Conservation (phyloP, 2,113 vertebrate genomes). For the Aptenodytes patagonicus region DNA sequence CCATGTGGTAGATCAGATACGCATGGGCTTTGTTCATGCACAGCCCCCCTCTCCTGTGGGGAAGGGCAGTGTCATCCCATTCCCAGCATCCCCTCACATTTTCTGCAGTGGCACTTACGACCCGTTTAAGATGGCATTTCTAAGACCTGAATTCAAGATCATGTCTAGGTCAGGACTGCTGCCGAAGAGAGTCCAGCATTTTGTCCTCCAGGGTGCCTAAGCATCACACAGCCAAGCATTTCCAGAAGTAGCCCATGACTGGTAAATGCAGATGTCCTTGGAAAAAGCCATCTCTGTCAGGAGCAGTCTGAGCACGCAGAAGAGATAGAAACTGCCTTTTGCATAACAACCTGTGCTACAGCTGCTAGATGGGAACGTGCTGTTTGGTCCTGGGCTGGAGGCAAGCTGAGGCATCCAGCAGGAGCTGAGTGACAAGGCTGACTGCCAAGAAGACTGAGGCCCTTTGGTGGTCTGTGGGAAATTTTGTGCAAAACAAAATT, state of each 20-base stretch:
- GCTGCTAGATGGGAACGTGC: background rate
- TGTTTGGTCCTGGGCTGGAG: background rate
- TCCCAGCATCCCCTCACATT: background rate
- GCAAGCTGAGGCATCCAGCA: background rate
- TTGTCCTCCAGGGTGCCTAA: background rate
- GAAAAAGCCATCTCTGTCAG: background rate
- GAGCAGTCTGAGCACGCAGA: background rate
- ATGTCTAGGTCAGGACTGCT: background rate
- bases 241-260: background rate
- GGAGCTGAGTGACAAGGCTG: background rate
- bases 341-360: background rate
- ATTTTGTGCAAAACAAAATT: background rate
- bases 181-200: background rate
- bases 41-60: background rate
- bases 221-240: background rate
- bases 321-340: background rate
- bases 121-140: background rate
- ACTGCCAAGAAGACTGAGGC: background rate
- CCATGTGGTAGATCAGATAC: background rate
- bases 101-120: background rate
- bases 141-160: background rate
- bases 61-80: background rate
- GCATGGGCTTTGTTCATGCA: background rate
- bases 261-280: background rate
- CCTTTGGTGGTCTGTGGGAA: background rate